Conservation (phyloP, 2,888 invertebrate species). For the Crossocerus cetratus region DNA sequence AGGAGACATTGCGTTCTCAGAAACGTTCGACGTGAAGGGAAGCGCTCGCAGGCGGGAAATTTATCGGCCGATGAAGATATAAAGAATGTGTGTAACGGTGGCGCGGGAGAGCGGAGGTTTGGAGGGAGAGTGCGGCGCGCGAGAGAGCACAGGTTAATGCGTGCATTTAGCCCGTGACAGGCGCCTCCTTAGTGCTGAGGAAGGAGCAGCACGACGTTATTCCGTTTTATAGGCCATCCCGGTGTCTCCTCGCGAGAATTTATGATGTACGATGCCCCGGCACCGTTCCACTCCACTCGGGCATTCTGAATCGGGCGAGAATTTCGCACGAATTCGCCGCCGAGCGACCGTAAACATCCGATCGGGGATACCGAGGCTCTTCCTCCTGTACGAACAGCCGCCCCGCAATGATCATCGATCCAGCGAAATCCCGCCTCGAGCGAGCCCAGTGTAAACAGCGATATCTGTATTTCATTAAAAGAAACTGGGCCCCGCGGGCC, state of each 20-base stretch:
- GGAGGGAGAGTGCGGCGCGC: not conserved
- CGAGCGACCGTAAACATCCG: conserved; percentile 18
- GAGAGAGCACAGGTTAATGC: conserved; percentile 21
- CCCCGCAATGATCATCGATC: not conserved
- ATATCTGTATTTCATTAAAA: not conserved
- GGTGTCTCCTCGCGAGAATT: conserved; percentile 33
- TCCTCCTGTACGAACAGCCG: conserved; percentile 1
- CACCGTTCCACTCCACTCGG: conserved; percentile 7
- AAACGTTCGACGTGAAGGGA: conserved; percentile 13
- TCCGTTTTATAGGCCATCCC: conserved; percentile 37
- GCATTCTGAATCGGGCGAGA: conserved; percentile 11
- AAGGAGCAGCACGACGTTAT: conserved; percentile 15
- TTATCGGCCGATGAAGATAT: conserved; percentile 45
- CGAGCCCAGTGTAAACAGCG: not conserved
- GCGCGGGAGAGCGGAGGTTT: conserved; percentile 5
- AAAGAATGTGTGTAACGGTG: conserved; percentile 48
- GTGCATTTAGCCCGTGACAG: conserved; percentile 5
- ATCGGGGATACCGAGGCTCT: conserved; percentile 2
- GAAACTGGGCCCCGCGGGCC: not conserved
- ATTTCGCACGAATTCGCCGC: conserved; percentile 12
- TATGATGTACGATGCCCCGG: conserved; percentile 36
- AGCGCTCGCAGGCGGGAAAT: conserved; percentile 10
- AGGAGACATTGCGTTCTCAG: conserved; percentile 9
- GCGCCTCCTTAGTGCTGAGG: conserved; percentile 25
- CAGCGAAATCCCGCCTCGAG: not conserved